These are phyloP conservation scores for Agrilus cyanescens DNA, from an alignment of 2,888 invertebrate species.

Conservation along the genomic window DNA sequence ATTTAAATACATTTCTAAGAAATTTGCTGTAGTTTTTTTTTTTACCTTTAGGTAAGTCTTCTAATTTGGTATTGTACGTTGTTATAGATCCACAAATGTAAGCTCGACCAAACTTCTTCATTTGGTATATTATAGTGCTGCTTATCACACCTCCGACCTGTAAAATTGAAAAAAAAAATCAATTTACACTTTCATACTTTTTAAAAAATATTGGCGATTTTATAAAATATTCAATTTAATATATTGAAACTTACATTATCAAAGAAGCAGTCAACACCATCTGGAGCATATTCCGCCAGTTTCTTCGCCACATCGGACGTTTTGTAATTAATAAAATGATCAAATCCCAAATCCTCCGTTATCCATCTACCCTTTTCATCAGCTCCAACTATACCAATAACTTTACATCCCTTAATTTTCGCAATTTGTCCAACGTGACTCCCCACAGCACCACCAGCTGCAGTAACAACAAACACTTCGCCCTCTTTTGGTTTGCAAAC, in stretches of 20 bases:
- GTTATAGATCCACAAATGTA: slow-evolving; percentile 56
- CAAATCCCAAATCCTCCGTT: slow-evolving; percentile 49
- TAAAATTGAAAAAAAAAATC: slow-evolving; percentile 3
- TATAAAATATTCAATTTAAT: neutral
- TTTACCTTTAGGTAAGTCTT: slow-evolving; percentile 38
- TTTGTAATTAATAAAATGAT: slow-evolving; percentile 62
- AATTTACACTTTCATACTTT: too few relatives aligned
- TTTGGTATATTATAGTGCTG: slow-evolving; percentile 44
- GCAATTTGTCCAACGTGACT: slow-evolving; percentile 68
- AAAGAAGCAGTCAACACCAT: slow-evolving; percentile 66
- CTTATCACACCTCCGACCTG: slow-evolving; percentile 56
- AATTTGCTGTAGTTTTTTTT: too few relatives aligned
- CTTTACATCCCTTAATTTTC: slow-evolving; percentile 56
- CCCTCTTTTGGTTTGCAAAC: slow-evolving; percentile 58
- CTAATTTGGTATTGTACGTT: slow-evolving; percentile 43
- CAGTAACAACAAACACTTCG: slow-evolving; percentile 60
- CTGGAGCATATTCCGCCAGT: slow-evolving; percentile 49
- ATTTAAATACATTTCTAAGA: too few relatives aligned
- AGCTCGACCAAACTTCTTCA: slow-evolving; percentile 50
- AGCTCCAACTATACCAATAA: slow-evolving; percentile 60
- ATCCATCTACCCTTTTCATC: slow-evolving; percentile 61
- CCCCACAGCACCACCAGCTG: slow-evolving; percentile 71
- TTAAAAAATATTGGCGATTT: neutral
- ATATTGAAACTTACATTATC: slow-evolving; percentile 50
- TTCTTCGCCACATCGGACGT: slow-evolving; percentile 41